A percentile compares a stretch with the other conserved stretches of the same genome.
phyloP scores from a whole-genome alignment of 2,797 vertebrate species.

The Anguilla pacifica region DNA sequence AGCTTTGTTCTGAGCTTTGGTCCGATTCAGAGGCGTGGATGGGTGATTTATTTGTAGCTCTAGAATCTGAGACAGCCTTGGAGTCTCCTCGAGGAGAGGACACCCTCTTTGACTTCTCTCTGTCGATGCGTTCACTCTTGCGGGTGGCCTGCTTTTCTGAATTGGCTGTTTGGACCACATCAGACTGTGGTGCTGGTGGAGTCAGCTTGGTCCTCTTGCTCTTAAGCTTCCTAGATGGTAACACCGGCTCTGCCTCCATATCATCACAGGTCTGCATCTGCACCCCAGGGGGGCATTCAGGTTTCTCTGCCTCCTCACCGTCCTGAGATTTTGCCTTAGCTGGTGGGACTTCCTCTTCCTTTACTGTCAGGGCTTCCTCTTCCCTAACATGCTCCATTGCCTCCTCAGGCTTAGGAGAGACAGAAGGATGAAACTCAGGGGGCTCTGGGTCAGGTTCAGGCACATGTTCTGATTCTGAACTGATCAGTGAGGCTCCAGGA shows the following conservation, averaged over 20 bases:
- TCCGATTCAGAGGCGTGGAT: slow-evolving; percentile 81
- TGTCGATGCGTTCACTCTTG: slow-evolving; percentile 96
- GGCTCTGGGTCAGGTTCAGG: slow-evolving; percentile 53
- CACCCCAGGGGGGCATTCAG: slow-evolving; percentile 58
- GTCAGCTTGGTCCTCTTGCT: slow-evolving; percentile 84
- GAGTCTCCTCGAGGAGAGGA: slow-evolving; percentile 89
- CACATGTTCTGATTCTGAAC: slow-evolving; percentile 64
- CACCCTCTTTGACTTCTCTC: slow-evolving; percentile 90
- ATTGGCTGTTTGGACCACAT: slow-evolving; percentile 54
- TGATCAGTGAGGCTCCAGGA: slow-evolving; percentile 70
- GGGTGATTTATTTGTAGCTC: slow-evolving; percentile 85
- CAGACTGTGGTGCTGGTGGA: slow-evolving; percentile 56
- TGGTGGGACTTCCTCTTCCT: slow-evolving; percentile 16
- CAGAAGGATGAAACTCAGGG: slow-evolving; percentile 43
- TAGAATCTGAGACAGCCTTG: slow-evolving; percentile 73
- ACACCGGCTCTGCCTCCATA: slow-evolving; percentile 69
- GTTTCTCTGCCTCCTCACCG: slow-evolving; percentile 61
- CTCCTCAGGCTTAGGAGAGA: slow-evolving; percentile 54
- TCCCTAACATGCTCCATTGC: slow-evolving; percentile 51
- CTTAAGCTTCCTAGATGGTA: slow-evolving; percentile 83
- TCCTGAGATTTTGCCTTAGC: slow-evolving; percentile 48
- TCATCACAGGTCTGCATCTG: slow-evolving; percentile 65
- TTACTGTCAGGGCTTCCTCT: slow-evolving; percentile 61
- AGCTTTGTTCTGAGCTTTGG: slow-evolving; percentile 75
- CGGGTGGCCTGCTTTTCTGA: slow-evolving; percentile 88